Evolutionary conservation across 2,888 invertebrate species (phyloP).

Genomic region (Drosophila mimetica): DNA sequence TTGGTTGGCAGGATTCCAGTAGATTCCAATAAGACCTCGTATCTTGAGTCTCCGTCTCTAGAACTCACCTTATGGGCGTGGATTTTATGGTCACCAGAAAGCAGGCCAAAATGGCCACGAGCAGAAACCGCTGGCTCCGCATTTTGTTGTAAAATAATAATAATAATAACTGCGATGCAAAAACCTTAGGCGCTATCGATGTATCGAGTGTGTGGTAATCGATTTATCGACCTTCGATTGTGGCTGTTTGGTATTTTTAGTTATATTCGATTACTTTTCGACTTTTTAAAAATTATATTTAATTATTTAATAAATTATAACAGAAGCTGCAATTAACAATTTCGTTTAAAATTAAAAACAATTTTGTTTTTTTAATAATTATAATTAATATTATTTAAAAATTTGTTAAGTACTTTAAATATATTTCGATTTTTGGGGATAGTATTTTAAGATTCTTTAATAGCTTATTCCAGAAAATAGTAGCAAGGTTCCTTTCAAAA

Average conservation of each 20-base stretch:
- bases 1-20: slow-evolving; percentile 11
- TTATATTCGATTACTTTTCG: background rate
- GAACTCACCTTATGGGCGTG: slow-evolving; percentile 39
- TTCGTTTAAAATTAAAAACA: too few relatives aligned
- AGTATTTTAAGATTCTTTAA: too few relatives aligned
- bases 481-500: too few relatives aligned
- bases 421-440: too few relatives aligned
- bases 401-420: too few relatives aligned
- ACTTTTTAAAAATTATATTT: too few relatives aligned
- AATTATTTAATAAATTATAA: background rate
- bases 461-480: too few relatives aligned
- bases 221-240: background rate
- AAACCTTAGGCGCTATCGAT: slow-evolving; percentile 13
- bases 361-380: too few relatives aligned
- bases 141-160: slow-evolving; percentile 38
- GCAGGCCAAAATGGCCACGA: slow-evolving; percentile 27
- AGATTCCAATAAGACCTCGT: background rate
- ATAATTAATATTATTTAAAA: too few relatives aligned
- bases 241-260: slow-evolving; percentile 1
- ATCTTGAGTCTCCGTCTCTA: background rate
- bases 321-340: too few relatives aligned
- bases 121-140: slow-evolving; percentile 28
- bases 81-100: slow-evolving; percentile 13
- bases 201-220: background rate
- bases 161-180: slow-evolving; percentile 39